Evolutionary conservation across 2,113 vertebrate species (phyloP), one percentile per base, ranked within the genome.

Genomic region (Pteruthius melanotis): DNA sequence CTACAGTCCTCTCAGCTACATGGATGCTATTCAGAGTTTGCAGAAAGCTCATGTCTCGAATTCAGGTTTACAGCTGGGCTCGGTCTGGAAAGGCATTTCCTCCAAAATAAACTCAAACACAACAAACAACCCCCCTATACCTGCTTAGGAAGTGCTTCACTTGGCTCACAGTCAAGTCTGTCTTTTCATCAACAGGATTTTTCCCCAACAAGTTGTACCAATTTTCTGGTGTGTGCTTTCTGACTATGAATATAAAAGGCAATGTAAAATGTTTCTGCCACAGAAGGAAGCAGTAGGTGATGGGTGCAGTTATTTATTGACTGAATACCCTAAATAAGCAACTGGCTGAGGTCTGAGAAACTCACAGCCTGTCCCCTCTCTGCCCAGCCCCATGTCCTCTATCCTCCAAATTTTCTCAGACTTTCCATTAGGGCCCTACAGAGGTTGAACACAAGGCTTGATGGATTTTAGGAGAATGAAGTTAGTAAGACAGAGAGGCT

Each of bases 271-370:
- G 24, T 15, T 84, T 31, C n/a, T 92, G 87, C 89, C 63, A 76
- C 23, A 66, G 81, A 81, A 66, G 39, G 81, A 95, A 96, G 89
- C 82, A 83, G 39, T 9, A 95, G 91, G 83, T 83, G 81, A 96
- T 54, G 42, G 69, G 54, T 60, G n/a, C 94, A 94, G 91, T 90
- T 90, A 83, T 84, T 90, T 84, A 81, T 89, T 47, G 91, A 80
- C 83, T 82, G 83, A 90, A 83, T 56, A 61, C 57, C 70, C 87
- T 76, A 90, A 95, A 93, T 57, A 90, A 96, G 71, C 79, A 94
- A 61, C 59, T 94, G 95, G 74, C 87, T 96, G 57, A 3, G 63
- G 78, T 86, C 88, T 95, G 84, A 64, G 87, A 15, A 23, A 28
- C 90, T n/a, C n/a, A 63, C 56, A 94, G 87, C 59, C 47, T 31